These are phyloP conservation scores for Standfussiana lucernea DNA, from an alignment of 2,888 invertebrate species.

Conservation along the genomic window DNA sequence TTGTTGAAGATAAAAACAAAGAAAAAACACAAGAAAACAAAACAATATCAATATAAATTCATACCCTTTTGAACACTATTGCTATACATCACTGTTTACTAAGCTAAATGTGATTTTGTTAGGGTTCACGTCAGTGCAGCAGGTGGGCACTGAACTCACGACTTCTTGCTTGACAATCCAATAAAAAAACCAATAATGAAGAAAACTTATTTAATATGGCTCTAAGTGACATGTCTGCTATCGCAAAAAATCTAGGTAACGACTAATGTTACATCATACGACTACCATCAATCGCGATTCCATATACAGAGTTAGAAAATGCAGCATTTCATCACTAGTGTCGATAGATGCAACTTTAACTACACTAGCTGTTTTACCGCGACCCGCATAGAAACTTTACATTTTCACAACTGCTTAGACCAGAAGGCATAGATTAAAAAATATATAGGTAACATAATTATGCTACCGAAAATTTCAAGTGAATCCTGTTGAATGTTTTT, in stretches of 20 bases:
- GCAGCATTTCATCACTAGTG: slow-evolving; percentile 11
- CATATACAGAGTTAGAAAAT: slow-evolving; percentile 8
- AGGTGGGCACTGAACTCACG: too few species aligned
- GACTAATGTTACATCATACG: slow-evolving; percentile 18
- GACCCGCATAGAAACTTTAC: not conserved
- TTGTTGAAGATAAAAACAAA: too few species aligned
- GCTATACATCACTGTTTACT: too few species aligned
- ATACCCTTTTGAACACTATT: too few species aligned
- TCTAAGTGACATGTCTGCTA: not conserved
- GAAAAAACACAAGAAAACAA: too few species aligned
- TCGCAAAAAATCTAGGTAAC: slow-evolving; percentile 27
- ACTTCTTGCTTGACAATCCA: not conserved
- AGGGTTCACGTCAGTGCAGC: not conserved
- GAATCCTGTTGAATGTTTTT: not conserved
- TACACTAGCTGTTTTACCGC: not conserved
- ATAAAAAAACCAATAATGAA: slow-evolving; percentile 1
- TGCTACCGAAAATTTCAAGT: not conserved
- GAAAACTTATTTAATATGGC: not conserved
- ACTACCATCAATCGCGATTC: slow-evolving; percentile 11
- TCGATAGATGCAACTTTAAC: not conserved
- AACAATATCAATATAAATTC: too few species aligned
- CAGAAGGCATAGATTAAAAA: not conserved
- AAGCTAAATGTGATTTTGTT: not conserved
- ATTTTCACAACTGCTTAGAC: not conserved
- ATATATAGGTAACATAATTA: too few species aligned